Base-by-base conservation (phyloP, 2,888 invertebrate genomes). In the Hanleya hanleyi region DNA sequence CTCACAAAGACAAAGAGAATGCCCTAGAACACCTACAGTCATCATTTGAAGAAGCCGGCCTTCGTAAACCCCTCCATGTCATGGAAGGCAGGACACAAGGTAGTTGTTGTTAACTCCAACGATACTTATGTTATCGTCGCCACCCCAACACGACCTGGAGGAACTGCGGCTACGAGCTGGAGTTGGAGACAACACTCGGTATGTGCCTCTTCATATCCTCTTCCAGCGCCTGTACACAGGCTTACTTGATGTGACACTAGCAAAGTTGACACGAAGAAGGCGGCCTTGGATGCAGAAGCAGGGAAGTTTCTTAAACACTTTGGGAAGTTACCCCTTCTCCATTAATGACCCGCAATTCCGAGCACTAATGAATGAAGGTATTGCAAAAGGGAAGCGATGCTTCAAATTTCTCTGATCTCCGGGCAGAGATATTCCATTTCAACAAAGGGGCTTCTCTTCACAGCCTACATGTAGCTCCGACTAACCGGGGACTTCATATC, bases 11-110 rank as follows among this genome's bases (percentile, higher is more conserved):
- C 5, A 26, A 29, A 49, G 68, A 68, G 32, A 15, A 68, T 49
- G 6, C 29, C n/a, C 5, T 50, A 18, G 6, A 7, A 7, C 47
- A 68, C 68, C 68, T 68, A 7, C 68, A 68, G 33, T 68, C 68
- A 12, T 50, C 68, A 47, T 68, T 68, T 68, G 69, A 67, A 32
- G 69, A 69, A 65, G 69, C 69, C 12, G 69, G 66, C 37, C 38
- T 64, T 36, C 69, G 65, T 22, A 33, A 66, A 26, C 37, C 36
- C 4, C 32, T 32, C 18, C 64, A 69, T 67, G 65, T 65, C 29
- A 33, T 69, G 15, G 65, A 69, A 69, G 32, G 37, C 66, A 12
- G 69, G 69, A n/a, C 41, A 69, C 65, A 67, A 66, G 6, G 37
- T 38, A 32, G 65, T 32, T 67, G 29, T 69, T 7, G 64, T 69